These are phyloP conservation scores for Nautilus pompilius DNA, from an alignment of 1,140 invertebrate species.

Conservation along the genomic window DNA sequence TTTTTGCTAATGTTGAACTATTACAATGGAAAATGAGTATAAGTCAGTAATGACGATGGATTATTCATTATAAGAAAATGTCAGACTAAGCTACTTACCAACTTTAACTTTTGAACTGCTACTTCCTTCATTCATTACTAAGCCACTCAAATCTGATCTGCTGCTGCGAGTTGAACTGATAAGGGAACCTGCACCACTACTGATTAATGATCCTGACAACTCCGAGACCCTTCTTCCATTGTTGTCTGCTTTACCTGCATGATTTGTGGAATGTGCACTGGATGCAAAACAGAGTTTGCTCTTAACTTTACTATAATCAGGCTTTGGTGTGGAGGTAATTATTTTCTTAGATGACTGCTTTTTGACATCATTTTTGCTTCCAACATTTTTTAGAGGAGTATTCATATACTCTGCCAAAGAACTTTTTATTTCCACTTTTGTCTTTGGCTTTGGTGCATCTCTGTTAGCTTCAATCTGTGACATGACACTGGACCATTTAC, in stretches of 20 bases:
- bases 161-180: too few relatives aligned
- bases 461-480: constrained; percentile 51
- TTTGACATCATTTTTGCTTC: constrained; percentile 18
- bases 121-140: too few relatives aligned
- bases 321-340: constrained; percentile 30
- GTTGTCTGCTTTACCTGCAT: too few relatives aligned
- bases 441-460: constrained; percentile 33
- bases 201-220: constrained; percentile 1
- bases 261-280: too few relatives aligned
- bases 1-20: too few relatives aligned
- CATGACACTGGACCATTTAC: constrained; percentile 55
- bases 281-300: constrained; percentile 28
- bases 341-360: constrained; percentile 3
- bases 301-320: constrained; percentile 48
- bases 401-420: constrained; percentile 40
- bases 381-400: constrained; percentile 14
- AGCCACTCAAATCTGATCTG: too few relatives aligned
- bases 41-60: too few relatives aligned
- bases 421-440: constrained; percentile 51
- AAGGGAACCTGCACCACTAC: background rate
- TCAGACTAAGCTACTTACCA: too few relatives aligned
- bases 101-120: too few relatives aligned
- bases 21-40: too few relatives aligned
- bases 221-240: background rate
- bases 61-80: too few relatives aligned